Evolutionary conservation across 2,888 invertebrate species (phyloP), one percentile per base, ranked within the genome.

Genomic region (Leistus spinibarbis): DNA sequence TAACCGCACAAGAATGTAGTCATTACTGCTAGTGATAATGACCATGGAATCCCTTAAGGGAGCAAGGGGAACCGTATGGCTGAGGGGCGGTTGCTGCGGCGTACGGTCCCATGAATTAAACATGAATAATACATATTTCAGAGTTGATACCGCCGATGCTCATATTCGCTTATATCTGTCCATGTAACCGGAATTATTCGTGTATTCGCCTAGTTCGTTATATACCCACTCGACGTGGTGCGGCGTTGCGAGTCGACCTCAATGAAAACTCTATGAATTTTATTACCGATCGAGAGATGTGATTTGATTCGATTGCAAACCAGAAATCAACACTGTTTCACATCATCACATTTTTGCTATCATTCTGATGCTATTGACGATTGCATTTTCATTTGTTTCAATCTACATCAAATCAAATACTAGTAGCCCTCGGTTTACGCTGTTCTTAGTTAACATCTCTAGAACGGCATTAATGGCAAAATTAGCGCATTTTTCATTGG

Each of bases 121-220:
- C 83, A 83, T 83, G 82, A 83, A 82, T 79, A 81, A 80, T 81
- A 81, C 82, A 82, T 82, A 83, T 83, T 82, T 83, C 80, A 40
- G 82, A 82, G 81, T 81, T 81, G 82, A 81, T 80, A 77, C 77
- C 76, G 76, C 78, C 75, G 72, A 76, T 76, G 77, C 75, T 76
- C 62, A 76, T 76, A 69, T 76, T 77, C 76, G 77, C 60, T 19
- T 60, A 22, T 19, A 22, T 10, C 10, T 22, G 60, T 20, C 60
- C 20, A 60, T 19, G 20, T 4, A 10, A 20, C 60, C 60, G 19
- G 22, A 20, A 22, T 22, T 60, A 60, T 60, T 60, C 20, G 60
- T 22, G 60, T 60, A 16, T 19, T 22, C 17, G 10, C 17, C 13
- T 60, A 60, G 60, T 60, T 60, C 60, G 60, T 60, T 60, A 60